Evolutionary conservation across 2,797 vertebrate genomes (phyloP), one percentile per base, ranked within the genome.

Genomic region (Tinamus major): DNA sequence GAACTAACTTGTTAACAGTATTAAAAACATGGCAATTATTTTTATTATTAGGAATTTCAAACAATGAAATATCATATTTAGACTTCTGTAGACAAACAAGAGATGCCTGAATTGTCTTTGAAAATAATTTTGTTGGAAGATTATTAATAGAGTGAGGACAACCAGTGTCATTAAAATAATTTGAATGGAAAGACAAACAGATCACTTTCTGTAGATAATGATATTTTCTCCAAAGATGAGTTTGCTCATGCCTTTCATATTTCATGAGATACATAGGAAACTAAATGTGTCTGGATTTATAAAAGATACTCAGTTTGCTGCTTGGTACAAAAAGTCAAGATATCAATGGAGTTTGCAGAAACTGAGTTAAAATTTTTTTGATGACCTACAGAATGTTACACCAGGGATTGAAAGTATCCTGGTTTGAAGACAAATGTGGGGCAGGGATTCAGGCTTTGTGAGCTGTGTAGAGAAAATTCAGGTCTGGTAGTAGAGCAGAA

Each of bases 341-440:
- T 70, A 65, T 6, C 2, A 3, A 46, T 27, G 29, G 3, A 39
- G 33, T 83, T 87, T 91, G 31, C 69, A 89, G 33, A 89, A 89
- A 75, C 24, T 83, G 42, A 63, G 1, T 35, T 27, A 55, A 24
- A 86, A 72, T 7, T 21, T 74, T 89, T 77, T 35, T 56, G 56
- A 3, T 63, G 62, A 89, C 78, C 44, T 80, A 83, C 31, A 95
- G 82, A 87, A 71, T 13, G 3, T 61, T 85, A 24, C 79, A 64
- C 20, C 7, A 24, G 79, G 48, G 84, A 81, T 46, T 61, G 16
- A 21, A 8, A 26, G 41, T 49, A 79, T 64, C 61, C 19, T 29
- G 79, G 44, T 71, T 85, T 85, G 37, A 90, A 92, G 71, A 92
- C 87, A 95, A 95, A 84, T 62, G 83, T 46, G 48, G 3, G 49